A percentile compares a stretch with the other conserved stretches of the same genome.
Conservation (phyloP, 1,140 invertebrate genomes). For the Theocolax elegans region DNA sequence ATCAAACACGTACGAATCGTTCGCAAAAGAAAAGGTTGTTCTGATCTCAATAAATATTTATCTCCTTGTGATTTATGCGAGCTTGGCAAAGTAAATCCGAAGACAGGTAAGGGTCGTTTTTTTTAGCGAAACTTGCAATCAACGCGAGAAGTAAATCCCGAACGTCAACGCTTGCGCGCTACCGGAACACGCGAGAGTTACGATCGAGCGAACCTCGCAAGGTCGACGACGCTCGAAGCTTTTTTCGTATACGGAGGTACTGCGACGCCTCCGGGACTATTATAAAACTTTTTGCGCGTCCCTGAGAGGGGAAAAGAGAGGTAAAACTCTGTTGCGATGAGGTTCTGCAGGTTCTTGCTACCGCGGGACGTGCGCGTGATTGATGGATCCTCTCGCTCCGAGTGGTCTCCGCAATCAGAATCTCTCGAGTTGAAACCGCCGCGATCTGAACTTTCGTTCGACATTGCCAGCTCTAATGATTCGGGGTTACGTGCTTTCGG, state of each 20-base stretch:
- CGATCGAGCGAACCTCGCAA: constrained; percentile 20
- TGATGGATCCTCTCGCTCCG: constrained; percentile 29
- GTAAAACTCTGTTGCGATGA: neutral
- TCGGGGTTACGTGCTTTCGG: no score
- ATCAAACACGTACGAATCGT: no score
- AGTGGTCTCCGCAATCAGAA: constrained; percentile 12
- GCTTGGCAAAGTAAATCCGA: no score
- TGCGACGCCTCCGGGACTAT: constrained; percentile 25
- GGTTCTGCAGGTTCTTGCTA: constrained; percentile 22
- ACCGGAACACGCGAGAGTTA: constrained; percentile 25
- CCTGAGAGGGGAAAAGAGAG: constrained; percentile 1
- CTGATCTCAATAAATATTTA: no score
- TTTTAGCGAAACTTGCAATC: no score
- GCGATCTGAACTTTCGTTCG: neutral
- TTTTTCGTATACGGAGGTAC: neutral
- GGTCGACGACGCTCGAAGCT: constrained; percentile 12
- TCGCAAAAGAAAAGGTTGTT: no score
- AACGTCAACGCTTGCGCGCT: constrained; percentile 10
- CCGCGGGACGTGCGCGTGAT: constrained; percentile 21
- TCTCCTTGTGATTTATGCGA: no score
- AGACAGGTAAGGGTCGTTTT: no score
- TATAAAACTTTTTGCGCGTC: constrained; percentile 32
- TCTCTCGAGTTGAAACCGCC: no score
- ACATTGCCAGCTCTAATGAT: neutral
- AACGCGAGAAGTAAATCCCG: constrained; percentile 9